Conservation (phyloP, 2,888 invertebrate genomes). For the Spodoptera littoralis region DNA sequence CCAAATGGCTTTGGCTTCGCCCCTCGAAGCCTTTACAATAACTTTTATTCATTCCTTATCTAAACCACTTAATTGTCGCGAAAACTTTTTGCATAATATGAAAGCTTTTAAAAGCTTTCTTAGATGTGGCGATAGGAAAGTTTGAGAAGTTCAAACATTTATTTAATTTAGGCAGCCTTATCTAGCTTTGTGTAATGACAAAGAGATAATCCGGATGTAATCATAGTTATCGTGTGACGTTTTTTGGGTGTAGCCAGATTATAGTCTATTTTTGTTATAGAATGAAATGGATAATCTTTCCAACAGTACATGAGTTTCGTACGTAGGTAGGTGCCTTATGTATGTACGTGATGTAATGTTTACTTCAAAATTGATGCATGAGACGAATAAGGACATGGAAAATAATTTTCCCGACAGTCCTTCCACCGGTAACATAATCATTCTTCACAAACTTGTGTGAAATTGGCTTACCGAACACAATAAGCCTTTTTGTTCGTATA, state of each 20-base stretch:
- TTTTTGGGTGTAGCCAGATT: too few relatives aligned
- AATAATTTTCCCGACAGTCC: too few relatives aligned
- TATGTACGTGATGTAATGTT: too few relatives aligned
- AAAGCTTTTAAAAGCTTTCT: constrained; percentile 64
- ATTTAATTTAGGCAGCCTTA: constrained; percentile 21
- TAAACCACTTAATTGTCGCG: constrained; percentile 31
- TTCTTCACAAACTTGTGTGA: constrained; percentile 63
- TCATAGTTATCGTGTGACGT: neutral
- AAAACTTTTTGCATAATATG: constrained; percentile 69
- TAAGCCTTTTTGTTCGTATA: constrained; percentile 77
- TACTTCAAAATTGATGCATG: too few relatives aligned
- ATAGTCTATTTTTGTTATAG: too few relatives aligned
- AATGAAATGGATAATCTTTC: too few relatives aligned
- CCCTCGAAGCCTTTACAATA: constrained; percentile 19
- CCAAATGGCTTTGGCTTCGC: neutral
- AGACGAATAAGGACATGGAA: too few relatives aligned
- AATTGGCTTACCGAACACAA: constrained; percentile 74
- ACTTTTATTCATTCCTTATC: constrained; percentile 37
- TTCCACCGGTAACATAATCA: constrained; percentile 19
- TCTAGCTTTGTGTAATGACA: constrained; percentile 1
- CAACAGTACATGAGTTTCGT: too few relatives aligned
- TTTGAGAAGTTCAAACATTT: constrained; percentile 41
- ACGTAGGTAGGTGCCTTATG: too few relatives aligned
- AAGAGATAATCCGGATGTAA: neutral
- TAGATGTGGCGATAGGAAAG: constrained; percentile 65